Conservation (phyloP, 2,113 vertebrate species). For the Nesoenas mayeri region DNA sequence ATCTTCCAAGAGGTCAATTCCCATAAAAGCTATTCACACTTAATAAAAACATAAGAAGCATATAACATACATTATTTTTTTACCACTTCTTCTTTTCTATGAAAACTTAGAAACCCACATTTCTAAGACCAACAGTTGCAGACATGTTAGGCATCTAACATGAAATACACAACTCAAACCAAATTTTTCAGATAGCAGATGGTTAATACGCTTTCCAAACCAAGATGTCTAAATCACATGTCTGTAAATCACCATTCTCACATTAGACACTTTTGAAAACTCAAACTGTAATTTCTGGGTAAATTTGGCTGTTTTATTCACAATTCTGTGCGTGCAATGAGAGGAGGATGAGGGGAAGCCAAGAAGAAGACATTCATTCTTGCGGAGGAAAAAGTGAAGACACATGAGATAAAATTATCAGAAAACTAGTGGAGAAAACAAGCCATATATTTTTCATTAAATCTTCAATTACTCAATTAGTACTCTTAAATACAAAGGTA, state of each 20-base stretch:
- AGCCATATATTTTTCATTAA: neutral
- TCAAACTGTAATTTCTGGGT: neutral
- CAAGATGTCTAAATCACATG: neutral
- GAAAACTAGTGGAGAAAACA: neutral
- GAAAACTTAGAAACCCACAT: neutral
- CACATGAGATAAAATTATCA: neutral
- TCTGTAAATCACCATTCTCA: neutral
- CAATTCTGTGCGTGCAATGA: neutral
- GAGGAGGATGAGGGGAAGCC: neutral
- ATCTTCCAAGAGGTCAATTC: neutral
- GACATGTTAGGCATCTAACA: neutral
- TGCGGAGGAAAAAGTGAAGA: neutral
- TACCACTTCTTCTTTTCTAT: neutral
- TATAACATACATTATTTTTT: neutral
- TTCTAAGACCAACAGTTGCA: neutral
- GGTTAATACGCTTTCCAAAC: neutral
- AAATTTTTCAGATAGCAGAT: neutral
- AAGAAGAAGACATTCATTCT: neutral
- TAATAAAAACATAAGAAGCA: neutral
- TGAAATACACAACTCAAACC: neutral
- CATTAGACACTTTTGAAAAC: neutral
- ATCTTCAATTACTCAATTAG: neutral
- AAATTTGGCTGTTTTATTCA: neutral
- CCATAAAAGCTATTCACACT: neutral
- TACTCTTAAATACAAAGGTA: neutral